Evolutionary conservation across 2,113 vertebrate genomes (phyloP), one percentile per base, ranked within the genome.

Genomic region (Polyodon spathula): DNA sequence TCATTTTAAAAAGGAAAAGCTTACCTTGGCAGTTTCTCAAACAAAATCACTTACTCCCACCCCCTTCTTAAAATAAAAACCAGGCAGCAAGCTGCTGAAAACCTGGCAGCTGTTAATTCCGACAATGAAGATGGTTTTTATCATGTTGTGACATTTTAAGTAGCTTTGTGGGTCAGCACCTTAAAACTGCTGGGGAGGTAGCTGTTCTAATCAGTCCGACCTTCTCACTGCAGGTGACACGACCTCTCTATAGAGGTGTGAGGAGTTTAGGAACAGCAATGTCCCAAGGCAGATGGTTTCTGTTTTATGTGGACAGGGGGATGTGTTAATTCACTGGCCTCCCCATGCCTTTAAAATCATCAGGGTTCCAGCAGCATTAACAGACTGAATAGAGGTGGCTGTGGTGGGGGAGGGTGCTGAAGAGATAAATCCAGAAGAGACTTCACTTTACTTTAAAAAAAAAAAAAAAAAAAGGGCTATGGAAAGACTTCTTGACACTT

Each of bases 31-130:
- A n/a, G n/a, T n/a, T n/a, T n/a, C n/a, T n/a, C n/a, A n/a, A n/a
- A n/a, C n/a, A n/a, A n/a, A n/a, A n/a, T n/a, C n/a, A n/a, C n/a
- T n/a, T n/a, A n/a, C 11, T 60, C 58, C 43, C n/a, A n/a, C n/a
- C n/a, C n/a, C n/a, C n/a, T n/a, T n/a, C n/a, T n/a, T n/a, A 44
- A 44, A 44, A n/a, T n/a, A 44, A 39, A 65, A 61, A 88, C 86
- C 83, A 81, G 75, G 1, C 40, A 66, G 82, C 85, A 93, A 95
- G 91, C 90, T 95, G 93, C 84, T 91, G 88, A 91, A 91, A 92
- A 92, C 82, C 86, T 92, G 90, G 90, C 93, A 97, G 93, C 92
- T 97, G 93, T 88, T 92, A 86, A 86, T 86, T 89, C 89, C 88
- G 72, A 80, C 86, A 81, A 90, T 80, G 85, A 86, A 83, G 84